phyloP scores from a whole-genome alignment of 2,113 vertebrate species.

The Formicarius rufipectus region DNA sequence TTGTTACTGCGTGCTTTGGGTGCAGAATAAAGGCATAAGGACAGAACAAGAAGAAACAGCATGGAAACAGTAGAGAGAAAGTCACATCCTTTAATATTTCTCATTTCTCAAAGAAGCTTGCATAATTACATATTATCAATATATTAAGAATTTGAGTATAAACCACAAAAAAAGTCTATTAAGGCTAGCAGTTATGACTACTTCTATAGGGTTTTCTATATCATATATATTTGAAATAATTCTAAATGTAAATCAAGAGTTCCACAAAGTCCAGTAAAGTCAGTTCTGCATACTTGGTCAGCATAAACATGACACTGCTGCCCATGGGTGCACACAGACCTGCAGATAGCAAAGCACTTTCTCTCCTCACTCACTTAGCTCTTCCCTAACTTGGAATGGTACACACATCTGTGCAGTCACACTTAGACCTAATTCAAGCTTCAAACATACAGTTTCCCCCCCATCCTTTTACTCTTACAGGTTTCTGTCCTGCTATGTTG shows the following conservation, averaged over 20 bases:
- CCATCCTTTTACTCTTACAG: background rate
- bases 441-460: background rate
- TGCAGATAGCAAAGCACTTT: background rate
- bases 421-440: background rate
- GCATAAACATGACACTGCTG: background rate
- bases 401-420: background rate
- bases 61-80: background rate
- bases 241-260: background rate
- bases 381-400: background rate
- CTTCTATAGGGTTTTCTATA: background rate
- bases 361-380: background rate
- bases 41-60: background rate
- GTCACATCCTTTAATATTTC: background rate
- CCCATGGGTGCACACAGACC: background rate
- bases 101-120: background rate
- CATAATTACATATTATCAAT: background rate
- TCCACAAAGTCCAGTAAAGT: background rate
- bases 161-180: background rate
- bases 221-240: background rate
- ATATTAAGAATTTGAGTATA: background rate
- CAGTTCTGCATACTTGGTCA: background rate
- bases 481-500: background rate
- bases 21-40: background rate
- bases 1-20: background rate
- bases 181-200: background rate